A percentile compares a stretch with the other conserved stretches of the same genome.
Evolutionary conservation across 2,797 vertebrate genomes (phyloP).

Genomic region (Anomalospiza imberbis): DNA sequence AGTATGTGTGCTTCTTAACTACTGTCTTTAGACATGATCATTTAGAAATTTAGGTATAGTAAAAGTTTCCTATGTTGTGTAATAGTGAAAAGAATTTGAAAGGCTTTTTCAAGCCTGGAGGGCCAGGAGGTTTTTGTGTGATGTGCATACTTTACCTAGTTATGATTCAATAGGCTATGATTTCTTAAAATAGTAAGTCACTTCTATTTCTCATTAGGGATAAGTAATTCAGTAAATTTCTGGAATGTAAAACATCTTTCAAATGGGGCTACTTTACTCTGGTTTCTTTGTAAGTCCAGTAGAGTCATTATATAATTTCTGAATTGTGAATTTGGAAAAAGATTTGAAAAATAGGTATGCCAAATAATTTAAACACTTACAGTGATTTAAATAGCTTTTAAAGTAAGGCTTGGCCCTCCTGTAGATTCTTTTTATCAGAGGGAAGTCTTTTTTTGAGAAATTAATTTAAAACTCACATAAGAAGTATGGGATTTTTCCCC

Average conservation of each 20-base stretch:
- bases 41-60: background rate
- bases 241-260: background rate
- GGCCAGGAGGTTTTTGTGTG: background rate
- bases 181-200: background rate
- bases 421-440: background rate
- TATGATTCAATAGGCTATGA: background rate
- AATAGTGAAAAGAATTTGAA: background rate
- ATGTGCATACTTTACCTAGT: background rate
- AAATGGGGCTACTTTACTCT: background rate
- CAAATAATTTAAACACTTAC: background rate
- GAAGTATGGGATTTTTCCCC: fast-evolving
- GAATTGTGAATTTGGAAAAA: background rate
- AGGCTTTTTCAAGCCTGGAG: background rate
- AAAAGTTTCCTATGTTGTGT: background rate
- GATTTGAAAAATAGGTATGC: background rate
- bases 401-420: background rate
- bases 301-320: background rate
- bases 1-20: background rate
- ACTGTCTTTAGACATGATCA: background rate
- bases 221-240: background rate
- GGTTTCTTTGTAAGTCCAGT: background rate
- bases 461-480: background rate
- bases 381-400: background rate
- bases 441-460: background rate
- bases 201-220: background rate